Conservation (phyloP, 2,888 invertebrate species). For the Leptinotarsa tumamoca region DNA sequence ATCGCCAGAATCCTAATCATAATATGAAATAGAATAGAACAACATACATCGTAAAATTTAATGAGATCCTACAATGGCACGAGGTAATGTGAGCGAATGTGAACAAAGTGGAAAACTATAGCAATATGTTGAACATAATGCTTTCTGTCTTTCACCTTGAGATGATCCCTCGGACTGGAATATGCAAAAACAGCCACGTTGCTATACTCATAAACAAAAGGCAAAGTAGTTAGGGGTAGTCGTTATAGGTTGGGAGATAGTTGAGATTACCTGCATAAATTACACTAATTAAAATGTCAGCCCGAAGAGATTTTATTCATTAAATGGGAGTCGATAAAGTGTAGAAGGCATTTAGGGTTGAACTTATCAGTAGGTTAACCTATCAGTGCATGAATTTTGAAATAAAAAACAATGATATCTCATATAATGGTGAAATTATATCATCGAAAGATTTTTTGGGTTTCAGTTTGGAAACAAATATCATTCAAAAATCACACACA, state of each 20-base stretch:
- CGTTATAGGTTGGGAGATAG: conserved; percentile 47
- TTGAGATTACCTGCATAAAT: conserved; percentile 53
- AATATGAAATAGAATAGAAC: conserved; percentile 7
- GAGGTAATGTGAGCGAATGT: conserved; percentile 1
- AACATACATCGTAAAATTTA: conserved; percentile 20
- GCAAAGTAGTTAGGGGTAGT: conserved; percentile 38
- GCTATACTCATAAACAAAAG: conserved; percentile 42
- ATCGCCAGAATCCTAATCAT: conserved; percentile 16
- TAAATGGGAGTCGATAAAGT: conserved; percentile 44
- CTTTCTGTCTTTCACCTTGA: conserved; percentile 8
- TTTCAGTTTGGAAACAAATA: too few species aligned
- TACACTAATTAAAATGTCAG: conserved; percentile 52
- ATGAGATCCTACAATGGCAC: background rate
- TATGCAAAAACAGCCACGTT: conserved; percentile 35
- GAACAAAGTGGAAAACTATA: conserved; percentile 25
- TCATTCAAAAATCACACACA: too few species aligned
- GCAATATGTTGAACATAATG: conserved; percentile 20
- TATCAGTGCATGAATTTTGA: too few species aligned
- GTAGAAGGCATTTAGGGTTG: too few species aligned
- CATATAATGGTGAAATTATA: too few species aligned
- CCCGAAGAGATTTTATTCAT: conserved; percentile 53
- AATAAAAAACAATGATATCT: too few species aligned
- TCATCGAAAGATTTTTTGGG: too few species aligned
- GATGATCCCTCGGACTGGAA: conserved; percentile 33
- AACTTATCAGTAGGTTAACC: too few species aligned